phyloP scores from a whole-genome alignment of 30 jellyfish, hydroid and myxozoan species.

The Kudoa iwatai region DNA sequence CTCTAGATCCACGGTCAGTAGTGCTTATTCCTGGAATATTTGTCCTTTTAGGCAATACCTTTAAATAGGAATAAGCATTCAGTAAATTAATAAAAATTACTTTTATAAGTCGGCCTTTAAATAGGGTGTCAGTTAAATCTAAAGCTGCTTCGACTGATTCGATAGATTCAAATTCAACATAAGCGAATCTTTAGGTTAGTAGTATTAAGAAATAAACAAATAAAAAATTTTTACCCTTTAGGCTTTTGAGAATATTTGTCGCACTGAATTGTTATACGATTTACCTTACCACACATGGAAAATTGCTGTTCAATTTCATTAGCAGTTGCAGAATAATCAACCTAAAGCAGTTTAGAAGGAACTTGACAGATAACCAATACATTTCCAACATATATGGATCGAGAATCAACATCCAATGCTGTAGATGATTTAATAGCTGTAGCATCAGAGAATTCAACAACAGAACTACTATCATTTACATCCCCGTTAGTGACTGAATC shows the following conservation, averaged over 20 bases:
- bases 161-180: constrained; percentile 55
- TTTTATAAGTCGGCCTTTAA: constrained; percentile 84
- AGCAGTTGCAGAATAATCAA: constrained; percentile 84
- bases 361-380: constrained; percentile 3
- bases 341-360: constrained; percentile 5
- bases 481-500: no score
- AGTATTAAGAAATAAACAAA: no score
- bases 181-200: constrained; percentile 34
- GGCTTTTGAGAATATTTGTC: constrained; percentile 78
- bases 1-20: constrained; percentile 28
- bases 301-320: constrained; percentile 55
- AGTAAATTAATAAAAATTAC: constrained; percentile 1
- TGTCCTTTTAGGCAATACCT: constrained; percentile 43
- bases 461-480: no score
- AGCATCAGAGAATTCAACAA: no score
- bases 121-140: constrained; percentile 40
- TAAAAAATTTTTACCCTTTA: constrained; percentile 40
- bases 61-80: neutral
- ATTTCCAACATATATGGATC: constrained; percentile 82
- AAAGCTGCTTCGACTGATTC: constrained; percentile 55
- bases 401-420: constrained; percentile 39
- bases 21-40: constrained; percentile 40
- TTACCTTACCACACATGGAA: constrained; percentile 74
- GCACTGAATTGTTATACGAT: constrained; percentile 59
- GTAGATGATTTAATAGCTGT: no score